phyloP scores from a whole-genome alignment of 2,888 invertebrate species.

The Amorpha juglandis region DNA sequence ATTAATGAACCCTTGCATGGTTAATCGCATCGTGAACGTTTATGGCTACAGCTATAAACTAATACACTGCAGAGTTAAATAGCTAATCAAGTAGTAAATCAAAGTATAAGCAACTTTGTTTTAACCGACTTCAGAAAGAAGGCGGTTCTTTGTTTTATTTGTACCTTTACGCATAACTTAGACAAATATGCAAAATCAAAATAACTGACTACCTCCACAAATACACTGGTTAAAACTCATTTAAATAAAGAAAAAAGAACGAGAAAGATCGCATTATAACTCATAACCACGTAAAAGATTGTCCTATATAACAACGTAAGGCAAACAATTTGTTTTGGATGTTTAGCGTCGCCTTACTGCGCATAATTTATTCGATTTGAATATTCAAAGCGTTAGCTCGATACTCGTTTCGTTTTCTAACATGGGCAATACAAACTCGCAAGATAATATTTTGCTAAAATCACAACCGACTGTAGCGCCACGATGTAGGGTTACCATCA shows the following conservation, averaged over 20 bases:
- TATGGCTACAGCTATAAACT: neutral
- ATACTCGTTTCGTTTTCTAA: conserved; percentile 78
- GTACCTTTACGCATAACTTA: too few species aligned
- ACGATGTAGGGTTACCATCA: conserved; percentile 48
- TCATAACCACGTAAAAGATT: conserved; percentile 19
- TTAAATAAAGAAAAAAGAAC: neutral
- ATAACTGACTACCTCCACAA: too few species aligned
- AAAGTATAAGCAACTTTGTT: neutral
- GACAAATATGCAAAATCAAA: neutral
- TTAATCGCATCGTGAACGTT: conserved; percentile 11
- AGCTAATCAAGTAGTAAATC: neutral
- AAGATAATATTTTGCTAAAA: conserved; percentile 74
- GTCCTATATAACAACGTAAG: conserved; percentile 22
- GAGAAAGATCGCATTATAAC: neutral
- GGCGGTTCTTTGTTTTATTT: too few species aligned
- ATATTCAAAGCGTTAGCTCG: conserved; percentile 78
- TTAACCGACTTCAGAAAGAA: too few species aligned
- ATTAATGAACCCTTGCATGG: neutral
- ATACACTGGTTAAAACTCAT: neutral
- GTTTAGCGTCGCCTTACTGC: conserved; percentile 56
- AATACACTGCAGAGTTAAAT: neutral
- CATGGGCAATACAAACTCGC: conserved; percentile 70
- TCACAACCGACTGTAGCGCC: conserved; percentile 62
- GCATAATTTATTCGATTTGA: conserved; percentile 79
- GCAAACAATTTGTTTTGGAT: conserved; percentile 61